phyloP scores from a whole-genome alignment of 2,888 invertebrate species.

The Campopleginae sp. region DNA sequence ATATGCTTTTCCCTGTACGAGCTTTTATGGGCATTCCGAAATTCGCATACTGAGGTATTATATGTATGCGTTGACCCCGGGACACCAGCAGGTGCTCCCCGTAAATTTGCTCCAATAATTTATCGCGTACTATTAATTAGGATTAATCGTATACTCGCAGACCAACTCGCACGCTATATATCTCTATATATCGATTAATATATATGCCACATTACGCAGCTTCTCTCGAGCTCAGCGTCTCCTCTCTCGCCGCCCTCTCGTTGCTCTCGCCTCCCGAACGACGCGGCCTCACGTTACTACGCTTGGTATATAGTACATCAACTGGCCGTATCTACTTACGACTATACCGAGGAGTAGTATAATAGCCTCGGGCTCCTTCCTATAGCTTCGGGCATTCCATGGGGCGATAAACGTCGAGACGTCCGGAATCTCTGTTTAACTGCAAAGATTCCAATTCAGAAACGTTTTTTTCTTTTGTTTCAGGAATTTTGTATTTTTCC shows the following conservation, averaged over 20 bases:
- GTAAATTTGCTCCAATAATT: conserved; percentile 66
- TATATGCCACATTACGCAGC: too few species aligned
- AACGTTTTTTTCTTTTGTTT: too few species aligned
- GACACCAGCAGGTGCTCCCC: conserved; percentile 62
- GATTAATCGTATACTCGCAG: conserved; percentile 60
- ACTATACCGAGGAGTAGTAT: neutral
- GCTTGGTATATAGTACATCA: conserved; percentile 3
- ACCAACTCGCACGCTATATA: neutral
- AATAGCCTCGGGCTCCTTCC: conserved; percentile 1
- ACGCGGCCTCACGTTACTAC: conserved; percentile 24
- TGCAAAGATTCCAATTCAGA: too few species aligned
- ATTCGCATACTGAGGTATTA: neutral
- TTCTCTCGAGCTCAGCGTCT: too few species aligned
- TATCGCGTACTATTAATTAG: conserved; percentile 65
- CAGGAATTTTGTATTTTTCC: too few species aligned
- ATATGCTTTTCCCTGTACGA: too few species aligned
- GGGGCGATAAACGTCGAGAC: neutral
- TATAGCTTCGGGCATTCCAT: neutral
- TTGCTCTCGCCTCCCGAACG: neutral
- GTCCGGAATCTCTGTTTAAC: too few species aligned
- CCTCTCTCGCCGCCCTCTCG: neutral
- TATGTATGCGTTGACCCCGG: conserved; percentile 54
- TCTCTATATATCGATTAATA: too few species aligned
- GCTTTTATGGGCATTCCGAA: neutral
- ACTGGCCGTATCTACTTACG: conserved; percentile 24